Evolutionary conservation across 2,113 vertebrate genomes (phyloP).

Genomic region (Bubo bubo): DNA sequence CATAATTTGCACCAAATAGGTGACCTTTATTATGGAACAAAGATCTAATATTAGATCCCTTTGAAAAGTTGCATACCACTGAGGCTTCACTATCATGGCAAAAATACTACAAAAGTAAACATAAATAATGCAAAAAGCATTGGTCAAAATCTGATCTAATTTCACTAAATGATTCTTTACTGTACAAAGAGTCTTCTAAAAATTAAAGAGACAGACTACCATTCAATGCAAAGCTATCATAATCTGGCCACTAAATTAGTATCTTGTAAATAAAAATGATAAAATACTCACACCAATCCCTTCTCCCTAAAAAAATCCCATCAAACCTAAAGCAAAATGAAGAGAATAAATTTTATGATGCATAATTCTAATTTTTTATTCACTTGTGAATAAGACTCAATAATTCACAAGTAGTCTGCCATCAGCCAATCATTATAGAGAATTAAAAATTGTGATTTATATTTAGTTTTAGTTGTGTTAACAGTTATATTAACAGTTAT

Average conservation of each 20-base stretch:
- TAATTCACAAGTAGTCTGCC: not conserved
- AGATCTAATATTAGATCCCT: not conserved
- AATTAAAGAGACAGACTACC: not conserved
- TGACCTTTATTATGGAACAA: not conserved
- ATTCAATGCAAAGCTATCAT: not conserved
- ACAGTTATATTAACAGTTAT: not conserved
- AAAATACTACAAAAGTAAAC: not conserved
- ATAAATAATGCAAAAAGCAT: not conserved
- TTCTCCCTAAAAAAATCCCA: rapidly evolving
- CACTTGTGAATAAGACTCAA: not conserved
- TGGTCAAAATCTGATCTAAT: not conserved
- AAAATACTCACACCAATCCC: rapidly evolving
- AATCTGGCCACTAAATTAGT: not conserved
- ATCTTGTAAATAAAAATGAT: not conserved
- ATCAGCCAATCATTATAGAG: not conserved
- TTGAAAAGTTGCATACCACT: not conserved
- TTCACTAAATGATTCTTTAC: not conserved
- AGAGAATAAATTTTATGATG: not conserved
- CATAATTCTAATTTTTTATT: not conserved
- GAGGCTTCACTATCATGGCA: not conserved
- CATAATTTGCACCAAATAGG: not conserved
- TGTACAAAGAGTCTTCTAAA: not conserved
- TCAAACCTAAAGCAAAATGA: not conserved
- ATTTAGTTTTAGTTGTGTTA: not conserved
- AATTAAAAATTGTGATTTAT: not conserved